Percentiles rank a stretch among this genome's conserved stretches.
Conservation (phyloP, 2,113 vertebrate species). For the Crotalus helleri region DNA sequence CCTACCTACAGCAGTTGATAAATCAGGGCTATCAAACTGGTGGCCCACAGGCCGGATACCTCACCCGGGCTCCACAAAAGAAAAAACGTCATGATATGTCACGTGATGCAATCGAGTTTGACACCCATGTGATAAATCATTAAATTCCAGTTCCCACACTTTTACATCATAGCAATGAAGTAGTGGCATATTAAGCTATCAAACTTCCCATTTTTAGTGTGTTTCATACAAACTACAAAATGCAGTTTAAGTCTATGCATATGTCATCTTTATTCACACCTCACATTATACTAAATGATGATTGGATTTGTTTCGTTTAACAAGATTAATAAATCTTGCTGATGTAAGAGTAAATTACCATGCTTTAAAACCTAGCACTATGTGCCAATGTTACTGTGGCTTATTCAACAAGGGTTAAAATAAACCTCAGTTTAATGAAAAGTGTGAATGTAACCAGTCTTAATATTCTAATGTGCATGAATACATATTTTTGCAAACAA, state of each 20-base stretch:
- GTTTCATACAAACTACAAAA: not conserved
- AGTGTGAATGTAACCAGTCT: not conserved
- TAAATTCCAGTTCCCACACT: not conserved
- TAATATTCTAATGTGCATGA: not conserved
- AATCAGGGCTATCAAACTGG: not conserved
- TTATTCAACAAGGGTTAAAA: not conserved
- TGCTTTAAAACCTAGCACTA: not conserved
- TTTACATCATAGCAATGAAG: not conserved
- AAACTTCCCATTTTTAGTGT: not conserved
- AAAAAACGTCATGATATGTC: no score
- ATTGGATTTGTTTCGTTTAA: not conserved
- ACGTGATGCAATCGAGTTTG: no score
- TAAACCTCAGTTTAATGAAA: not conserved
- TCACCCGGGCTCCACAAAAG: no score
- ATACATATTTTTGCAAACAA: not conserved
- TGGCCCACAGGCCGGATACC: no score
- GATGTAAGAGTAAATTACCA: not conserved
- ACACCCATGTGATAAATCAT: not conserved
- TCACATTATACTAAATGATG: not conserved
- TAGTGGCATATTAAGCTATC: not conserved
- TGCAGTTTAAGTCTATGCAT: conserved; percentile 14
- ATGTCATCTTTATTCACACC: not conserved
- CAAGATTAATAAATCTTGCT: not conserved
- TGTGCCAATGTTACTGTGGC: not conserved
- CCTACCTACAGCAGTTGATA: not conserved